Evolutionary conservation across 2,113 vertebrate species (phyloP), one percentile per base, ranked within the genome.

Genomic region (Caretta caretta): DNA sequence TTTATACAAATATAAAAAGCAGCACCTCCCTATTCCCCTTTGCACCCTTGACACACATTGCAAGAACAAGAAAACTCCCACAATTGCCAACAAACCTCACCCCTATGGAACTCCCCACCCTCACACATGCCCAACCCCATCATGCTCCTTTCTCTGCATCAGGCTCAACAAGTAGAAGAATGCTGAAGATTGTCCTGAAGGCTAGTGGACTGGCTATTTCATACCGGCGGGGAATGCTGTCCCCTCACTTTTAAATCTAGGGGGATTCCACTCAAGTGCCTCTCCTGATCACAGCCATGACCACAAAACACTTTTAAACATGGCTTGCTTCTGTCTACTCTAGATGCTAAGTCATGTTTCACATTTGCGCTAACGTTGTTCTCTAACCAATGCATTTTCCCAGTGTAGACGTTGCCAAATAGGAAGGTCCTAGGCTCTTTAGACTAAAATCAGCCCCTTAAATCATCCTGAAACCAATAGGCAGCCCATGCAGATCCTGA

Each of bases 181-280:
- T 49, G 65, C 56, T 95, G 1, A 46, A 87, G 38, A 11, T 1
- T 56, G 53, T 53, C 75, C 62, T 95, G 1, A 46, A 87, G 29
- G 14, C 1, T 56, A 57, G 3, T 24, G 49, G 3, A 38, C 20
- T 38, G 65, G 53, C 20, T 54, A 54, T 54, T 54, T 93, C 84
- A 87, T 86, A n/a, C 17, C 29, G 1, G 1, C 0, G 0, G 38
- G 19, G 14, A 19, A 8, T 81, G 83, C 29, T 78, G 46, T 3
- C 9, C 92, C 72, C 6, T 25, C 19, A 72, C 35, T 38, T 22
- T 72, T 19, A 19, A 72, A 72, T 38, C 17, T 20, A 72, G 65
- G n/a, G 35, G 35, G 16, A 38, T 72, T 38, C 65, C 31, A 4
- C n/a, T 19, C 35, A 72, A 65, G 65, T 72, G n/a, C 65, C 35